phyloP scores from a whole-genome alignment of 2,113 vertebrate genomes.

The Caranx melampygus region DNA sequence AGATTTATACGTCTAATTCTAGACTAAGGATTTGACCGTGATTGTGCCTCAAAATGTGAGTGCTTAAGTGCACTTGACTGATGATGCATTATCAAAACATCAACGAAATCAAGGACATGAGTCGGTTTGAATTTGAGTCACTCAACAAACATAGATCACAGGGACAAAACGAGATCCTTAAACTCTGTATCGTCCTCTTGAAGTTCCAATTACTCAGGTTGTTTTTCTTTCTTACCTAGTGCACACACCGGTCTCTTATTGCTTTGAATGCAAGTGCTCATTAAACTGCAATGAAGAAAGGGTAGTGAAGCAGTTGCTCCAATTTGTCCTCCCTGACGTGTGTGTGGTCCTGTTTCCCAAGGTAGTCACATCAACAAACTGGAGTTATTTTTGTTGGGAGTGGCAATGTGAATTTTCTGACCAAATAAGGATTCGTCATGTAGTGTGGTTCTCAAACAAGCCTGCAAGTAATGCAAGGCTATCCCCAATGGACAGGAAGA shows the following conservation, averaged over 20 bases:
- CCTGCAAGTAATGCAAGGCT: constrained; percentile 36
- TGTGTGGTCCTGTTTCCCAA: constrained; percentile 82
- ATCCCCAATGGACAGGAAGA: constrained; percentile 36
- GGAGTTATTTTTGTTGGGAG: constrained; percentile 81
- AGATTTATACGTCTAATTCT: constrained; percentile 18
- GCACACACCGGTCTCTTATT: constrained; percentile 5
- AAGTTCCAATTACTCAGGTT: constrained; percentile 12
- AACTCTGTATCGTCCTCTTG: constrained; percentile 5
- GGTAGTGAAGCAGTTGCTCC: constrained; percentile 61
- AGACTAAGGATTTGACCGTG: background rate
- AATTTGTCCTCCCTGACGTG: constrained; percentile 64
- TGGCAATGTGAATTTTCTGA: constrained; percentile 76
- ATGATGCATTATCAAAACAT: background rate
- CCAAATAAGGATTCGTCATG: constrained; percentile 84
- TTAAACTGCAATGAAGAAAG: constrained; percentile 52
- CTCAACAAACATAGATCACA: background rate
- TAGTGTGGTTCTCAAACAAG: constrained; percentile 48
- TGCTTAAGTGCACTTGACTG: background rate
- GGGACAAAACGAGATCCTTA: background rate
- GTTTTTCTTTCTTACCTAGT: constrained; percentile 26
- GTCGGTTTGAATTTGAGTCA: background rate
- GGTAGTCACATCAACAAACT: constrained; percentile 80
- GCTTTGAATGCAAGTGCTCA: constrained; percentile 45
- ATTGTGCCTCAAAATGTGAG: background rate
- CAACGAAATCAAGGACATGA: constrained; percentile 4